Evolutionary conservation across 2,888 invertebrate genomes (phyloP).

Genomic region (Andrena chrysosceles): DNA sequence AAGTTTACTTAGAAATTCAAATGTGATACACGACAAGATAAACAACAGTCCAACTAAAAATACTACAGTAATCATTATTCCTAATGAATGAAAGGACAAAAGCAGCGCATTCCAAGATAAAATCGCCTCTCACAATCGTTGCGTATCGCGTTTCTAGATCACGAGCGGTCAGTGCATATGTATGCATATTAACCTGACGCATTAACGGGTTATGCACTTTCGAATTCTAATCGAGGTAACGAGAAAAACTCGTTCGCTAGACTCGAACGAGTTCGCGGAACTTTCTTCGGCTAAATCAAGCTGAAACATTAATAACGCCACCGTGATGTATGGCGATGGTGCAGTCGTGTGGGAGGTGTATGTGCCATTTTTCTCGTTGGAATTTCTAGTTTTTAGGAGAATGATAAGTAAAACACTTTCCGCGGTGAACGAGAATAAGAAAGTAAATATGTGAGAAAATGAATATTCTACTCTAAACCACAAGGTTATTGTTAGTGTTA

Average conservation of each 20-base stretch:
- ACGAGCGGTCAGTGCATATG: slow-evolving; percentile 15
- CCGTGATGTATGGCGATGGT: background rate
- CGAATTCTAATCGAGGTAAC: slow-evolving; percentile 43
- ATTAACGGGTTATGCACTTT: slow-evolving; percentile 45
- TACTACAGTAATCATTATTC: background rate
- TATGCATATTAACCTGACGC: slow-evolving; percentile 21
- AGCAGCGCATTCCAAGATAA: slow-evolving; percentile 10
- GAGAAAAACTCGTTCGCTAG: slow-evolving; percentile 36
- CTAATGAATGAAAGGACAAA: slow-evolving; percentile 7
- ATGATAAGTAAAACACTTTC: background rate
- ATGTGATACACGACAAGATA: background rate
- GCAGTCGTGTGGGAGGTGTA: background rate
- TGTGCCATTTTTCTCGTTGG: background rate
- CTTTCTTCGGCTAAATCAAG: slow-evolving; percentile 36
- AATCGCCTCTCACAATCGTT: background rate
- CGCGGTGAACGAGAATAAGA: background rate
- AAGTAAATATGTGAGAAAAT: background rate
- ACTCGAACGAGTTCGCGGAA: slow-evolving; percentile 37
- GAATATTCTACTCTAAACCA: background rate
- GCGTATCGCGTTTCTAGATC: slow-evolving; percentile 28
- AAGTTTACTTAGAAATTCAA: too few species aligned
- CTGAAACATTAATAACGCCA: slow-evolving; percentile 10
- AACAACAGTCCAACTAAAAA: background rate
- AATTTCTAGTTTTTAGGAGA: background rate
- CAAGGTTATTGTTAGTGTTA: too few species aligned